Percentiles rank a stretch among this genome's conserved stretches.
Evolutionary conservation across 1,140 invertebrate species (phyloP).

Genomic region (Drosophila trapezifrons): DNA sequence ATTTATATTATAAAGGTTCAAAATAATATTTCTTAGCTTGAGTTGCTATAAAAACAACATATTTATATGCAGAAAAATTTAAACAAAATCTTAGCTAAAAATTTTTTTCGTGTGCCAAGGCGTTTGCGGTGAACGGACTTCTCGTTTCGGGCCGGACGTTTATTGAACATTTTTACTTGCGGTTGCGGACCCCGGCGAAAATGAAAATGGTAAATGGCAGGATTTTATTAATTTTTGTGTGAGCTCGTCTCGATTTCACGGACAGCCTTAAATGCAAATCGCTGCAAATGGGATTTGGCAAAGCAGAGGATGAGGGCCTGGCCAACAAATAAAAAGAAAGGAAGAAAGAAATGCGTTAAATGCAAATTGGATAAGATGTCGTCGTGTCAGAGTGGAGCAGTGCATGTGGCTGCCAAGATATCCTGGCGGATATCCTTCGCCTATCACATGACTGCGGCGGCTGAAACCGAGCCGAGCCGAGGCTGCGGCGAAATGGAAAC

Average conservation of each 20-base stretch:
- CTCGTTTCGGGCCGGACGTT: conserved; percentile 63
- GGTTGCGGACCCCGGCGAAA: conserved; percentile 32
- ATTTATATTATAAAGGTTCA: not conserved
- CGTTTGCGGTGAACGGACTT: conserved; percentile 61
- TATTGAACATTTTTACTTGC: conserved; percentile 82
- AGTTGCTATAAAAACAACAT: no score
- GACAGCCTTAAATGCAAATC: conserved; percentile 76
- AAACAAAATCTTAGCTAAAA: no score
- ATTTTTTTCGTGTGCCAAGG: conserved; percentile 34
- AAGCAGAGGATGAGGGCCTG: conserved; percentile 22
- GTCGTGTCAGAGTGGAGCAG: conserved; percentile 32
- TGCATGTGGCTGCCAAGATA: conserved; percentile 50
- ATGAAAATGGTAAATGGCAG: conserved; percentile 24
- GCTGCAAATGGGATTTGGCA: conserved; percentile 73
- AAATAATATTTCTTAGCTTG: no score
- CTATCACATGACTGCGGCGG: conserved; percentile 65
- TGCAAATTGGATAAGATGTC: conserved; percentile 82
- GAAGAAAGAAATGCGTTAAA: conserved; percentile 75
- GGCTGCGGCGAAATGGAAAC: conserved; percentile 65
- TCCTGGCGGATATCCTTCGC: conserved; percentile 71
- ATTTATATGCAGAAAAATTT: no score
- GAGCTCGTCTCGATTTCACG: conserved; percentile 73
- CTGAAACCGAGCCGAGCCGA: conserved; percentile 45
- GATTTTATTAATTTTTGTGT: conserved; percentile 72
- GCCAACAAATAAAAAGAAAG: not conserved